Evolutionary conservation across 2,797 vertebrate species (phyloP).

Genomic region (Morus bassanus): DNA sequence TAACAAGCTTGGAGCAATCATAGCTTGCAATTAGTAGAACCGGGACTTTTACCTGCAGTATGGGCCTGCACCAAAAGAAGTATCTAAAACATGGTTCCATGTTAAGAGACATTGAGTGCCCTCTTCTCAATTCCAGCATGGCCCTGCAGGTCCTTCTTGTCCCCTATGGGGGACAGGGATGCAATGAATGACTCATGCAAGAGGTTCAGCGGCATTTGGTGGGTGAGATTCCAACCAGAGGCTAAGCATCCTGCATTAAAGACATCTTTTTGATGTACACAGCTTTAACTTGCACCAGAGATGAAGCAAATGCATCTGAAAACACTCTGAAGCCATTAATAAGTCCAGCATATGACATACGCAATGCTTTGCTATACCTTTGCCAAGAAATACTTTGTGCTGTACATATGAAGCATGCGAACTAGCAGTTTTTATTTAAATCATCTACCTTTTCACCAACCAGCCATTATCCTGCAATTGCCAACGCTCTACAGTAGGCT

Average conservation of each 20-base stretch:
- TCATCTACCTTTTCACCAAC: background rate
- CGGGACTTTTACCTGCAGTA: background rate
- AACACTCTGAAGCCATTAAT: background rate
- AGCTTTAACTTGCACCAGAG: background rate
- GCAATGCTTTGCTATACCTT: background rate
- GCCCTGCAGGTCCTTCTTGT: background rate
- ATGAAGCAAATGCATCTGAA: background rate
- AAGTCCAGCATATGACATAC: background rate
- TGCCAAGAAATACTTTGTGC: background rate
- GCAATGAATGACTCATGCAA: background rate
- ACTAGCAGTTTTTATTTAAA: background rate
- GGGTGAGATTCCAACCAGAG: background rate
- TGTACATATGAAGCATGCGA: background rate
- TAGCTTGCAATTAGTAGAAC: background rate
- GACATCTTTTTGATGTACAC: accelerated
- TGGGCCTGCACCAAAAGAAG: background rate
- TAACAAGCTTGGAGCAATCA: background rate
- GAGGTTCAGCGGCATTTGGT: background rate
- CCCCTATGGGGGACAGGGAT: background rate
- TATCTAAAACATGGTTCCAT: accelerated
- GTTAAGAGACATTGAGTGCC: accelerated
- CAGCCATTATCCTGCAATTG: background rate
- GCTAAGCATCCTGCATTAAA: background rate
- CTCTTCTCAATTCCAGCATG: background rate
- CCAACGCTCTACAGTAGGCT: background rate